Base-by-base conservation (phyloP, 2,888 invertebrate genomes). In the Hedychridium roseum region DNA sequence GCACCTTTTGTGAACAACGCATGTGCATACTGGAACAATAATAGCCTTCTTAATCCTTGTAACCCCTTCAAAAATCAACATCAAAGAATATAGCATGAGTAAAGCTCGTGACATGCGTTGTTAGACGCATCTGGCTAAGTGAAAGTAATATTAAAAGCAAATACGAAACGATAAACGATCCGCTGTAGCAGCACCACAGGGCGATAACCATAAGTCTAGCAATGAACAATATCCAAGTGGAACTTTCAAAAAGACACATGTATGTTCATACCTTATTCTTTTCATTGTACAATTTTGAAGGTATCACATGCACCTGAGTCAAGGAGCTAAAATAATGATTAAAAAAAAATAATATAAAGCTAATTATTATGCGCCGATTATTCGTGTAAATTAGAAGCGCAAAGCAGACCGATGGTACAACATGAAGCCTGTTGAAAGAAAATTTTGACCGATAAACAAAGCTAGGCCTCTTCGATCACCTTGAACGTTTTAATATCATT, bases 1-100 rank as follows among this genome's bases (percentile, higher is more conserved):
- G 80, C 99, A 99, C 77, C 97, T 86, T 81, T 99, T 99, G 86
- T 99, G 99, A 60, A 99, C 98, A 74, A 99, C 99, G 80, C 96
- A 96, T 51, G 97, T 97, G 82, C 99, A 99, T 60, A 98, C 97
- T 97, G 86, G 49, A 84, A 82, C 64, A 68, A 60, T 16, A 20
- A 37, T 5, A 12, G 37, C 15, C 16, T 7, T 21, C 3, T 37
- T 31, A 20, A 32, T 20, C 15, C 26, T 30, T 18, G 16, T 16
- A 7, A 18, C 30, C 35, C 44, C 17, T n/a, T 20, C 12, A 30
- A 23, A 4, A 16, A 15, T 20, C 18, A 35, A 59, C 34, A 54
- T 38, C 35, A 40, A 54, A 11, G 41, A 47, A 52, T 43, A 49
- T 57, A 58, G 70, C 67, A 66, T 50, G 47, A 64, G 56, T 56